phyloP scores from a whole-genome alignment of 2,797 vertebrate genomes.

The Protosalanx chinensis region DNA sequence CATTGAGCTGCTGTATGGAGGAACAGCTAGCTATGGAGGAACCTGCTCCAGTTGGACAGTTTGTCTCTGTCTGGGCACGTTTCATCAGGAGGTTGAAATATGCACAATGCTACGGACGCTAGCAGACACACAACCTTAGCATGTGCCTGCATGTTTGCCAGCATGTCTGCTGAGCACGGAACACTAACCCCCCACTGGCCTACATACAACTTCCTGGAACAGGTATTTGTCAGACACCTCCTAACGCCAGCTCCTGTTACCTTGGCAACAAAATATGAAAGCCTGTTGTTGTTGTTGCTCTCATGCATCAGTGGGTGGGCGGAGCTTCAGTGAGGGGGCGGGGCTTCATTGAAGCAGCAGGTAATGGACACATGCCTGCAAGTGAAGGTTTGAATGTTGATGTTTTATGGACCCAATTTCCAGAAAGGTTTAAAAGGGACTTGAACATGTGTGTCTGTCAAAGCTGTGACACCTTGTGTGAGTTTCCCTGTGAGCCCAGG shows the following conservation, averaged over 20 bases:
- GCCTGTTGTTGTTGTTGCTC: constrained; percentile 22
- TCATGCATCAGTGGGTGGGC: background rate
- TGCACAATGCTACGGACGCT: background rate
- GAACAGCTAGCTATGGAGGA: no score
- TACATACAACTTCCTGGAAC: constrained; percentile 35
- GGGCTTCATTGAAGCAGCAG: no score
- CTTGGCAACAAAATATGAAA: constrained; percentile 18
- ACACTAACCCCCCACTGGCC: constrained; percentile 28
- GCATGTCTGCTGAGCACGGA: background rate
- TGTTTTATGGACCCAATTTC: no score
- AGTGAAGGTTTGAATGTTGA: no score
- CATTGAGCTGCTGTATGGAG: no score
- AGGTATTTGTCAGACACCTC: constrained; percentile 15
- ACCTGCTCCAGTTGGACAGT: no score
- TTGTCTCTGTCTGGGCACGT: background rate
- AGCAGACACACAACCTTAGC: background rate
- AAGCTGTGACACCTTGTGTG: no score
- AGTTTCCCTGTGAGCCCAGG: no score
- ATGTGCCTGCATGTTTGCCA: constrained; percentile 17
- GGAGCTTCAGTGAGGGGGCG: background rate
- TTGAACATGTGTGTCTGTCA: no score
- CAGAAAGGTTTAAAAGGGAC: no score
- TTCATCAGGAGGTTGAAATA: background rate
- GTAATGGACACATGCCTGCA: no score
- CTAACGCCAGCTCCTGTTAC: constrained; percentile 16